A percentile compares a stretch with the other conserved stretches of the same genome.
Conservation (phyloP, 2,888 invertebrate species). For the Diploptera punctata region DNA sequence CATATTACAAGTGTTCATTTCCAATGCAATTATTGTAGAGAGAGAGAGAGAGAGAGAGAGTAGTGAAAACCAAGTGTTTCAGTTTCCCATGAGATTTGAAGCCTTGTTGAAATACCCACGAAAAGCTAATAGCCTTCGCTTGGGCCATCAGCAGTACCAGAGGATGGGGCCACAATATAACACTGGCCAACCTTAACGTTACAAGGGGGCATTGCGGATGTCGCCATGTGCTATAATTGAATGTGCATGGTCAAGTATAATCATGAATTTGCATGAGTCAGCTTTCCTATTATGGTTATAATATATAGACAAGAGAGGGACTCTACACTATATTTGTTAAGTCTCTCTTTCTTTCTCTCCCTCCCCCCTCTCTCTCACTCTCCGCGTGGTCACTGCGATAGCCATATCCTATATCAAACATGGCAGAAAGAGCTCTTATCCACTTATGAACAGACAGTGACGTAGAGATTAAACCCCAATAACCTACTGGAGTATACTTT, state of each 20-base stretch:
- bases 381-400: neutral
- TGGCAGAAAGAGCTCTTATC: no score
- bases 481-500: no score
- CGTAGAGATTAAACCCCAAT: no score
- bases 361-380: neutral
- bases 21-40: slow-evolving; percentile 1
- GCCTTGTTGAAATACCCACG: neutral
- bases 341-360: neutral
- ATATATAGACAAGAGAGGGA: neutral
- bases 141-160: no score
- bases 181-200: neutral
- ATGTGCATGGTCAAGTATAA: slow-evolving; percentile 10
- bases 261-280: slow-evolving; percentile 16
- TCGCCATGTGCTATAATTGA: slow-evolving; percentile 10
- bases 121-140: neutral
- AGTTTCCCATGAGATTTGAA: neutral
- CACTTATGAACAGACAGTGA: neutral
- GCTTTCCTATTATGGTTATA: neutral
- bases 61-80: neutral
- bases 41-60: no score
- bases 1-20: slow-evolving; percentile 1
- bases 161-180: neutral
- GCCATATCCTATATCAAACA: slow-evolving; percentile 17
- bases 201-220: neutral
- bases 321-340: neutral